These are phyloP conservation scores for Lacanobia wlatinum DNA, from an alignment of 2,888 invertebrate species.

Conservation along the genomic window DNA sequence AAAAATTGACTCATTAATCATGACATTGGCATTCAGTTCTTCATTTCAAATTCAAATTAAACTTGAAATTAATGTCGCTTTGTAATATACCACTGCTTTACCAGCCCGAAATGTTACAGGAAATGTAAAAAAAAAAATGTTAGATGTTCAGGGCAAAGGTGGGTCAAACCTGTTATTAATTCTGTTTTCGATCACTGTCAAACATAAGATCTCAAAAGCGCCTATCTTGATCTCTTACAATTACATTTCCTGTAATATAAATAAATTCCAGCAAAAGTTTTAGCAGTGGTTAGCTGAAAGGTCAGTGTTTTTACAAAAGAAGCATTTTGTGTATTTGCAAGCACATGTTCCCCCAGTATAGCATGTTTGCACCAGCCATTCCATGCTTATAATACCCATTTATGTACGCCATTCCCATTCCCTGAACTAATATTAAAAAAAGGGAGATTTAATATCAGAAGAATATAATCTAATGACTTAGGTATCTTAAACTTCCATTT, in stretches of 20 bases:
- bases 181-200: neutral
- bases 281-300: constrained; percentile 7
- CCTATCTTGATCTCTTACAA: neutral
- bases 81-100: constrained; percentile 3
- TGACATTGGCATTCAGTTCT: constrained; percentile 17
- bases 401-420: constrained; percentile 12
- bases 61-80: constrained; percentile 19
- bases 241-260: neutral
- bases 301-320: constrained; percentile 6
- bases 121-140: neutral
- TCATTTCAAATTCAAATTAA: constrained; percentile 22
- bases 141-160: neutral
- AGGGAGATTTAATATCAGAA: neutral
- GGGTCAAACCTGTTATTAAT: neutral
- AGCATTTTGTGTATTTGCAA: constrained; percentile 38
- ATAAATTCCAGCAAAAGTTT: neutral
- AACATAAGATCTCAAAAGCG: no score
- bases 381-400: constrained; percentile 49
- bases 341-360: constrained; percentile 26
- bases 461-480: neutral
- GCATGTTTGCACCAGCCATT: constrained; percentile 54
- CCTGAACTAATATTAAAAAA: constrained; percentile 27
- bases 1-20: constrained; percentile 9
- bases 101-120: constrained; percentile 9
- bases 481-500: constrained; percentile 4